A percentile compares a stretch with the other conserved stretches of the same genome.
phyloP scores from a whole-genome alignment of 2,888 invertebrate genomes.

The Sinopyrophorus schimmeli region DNA sequence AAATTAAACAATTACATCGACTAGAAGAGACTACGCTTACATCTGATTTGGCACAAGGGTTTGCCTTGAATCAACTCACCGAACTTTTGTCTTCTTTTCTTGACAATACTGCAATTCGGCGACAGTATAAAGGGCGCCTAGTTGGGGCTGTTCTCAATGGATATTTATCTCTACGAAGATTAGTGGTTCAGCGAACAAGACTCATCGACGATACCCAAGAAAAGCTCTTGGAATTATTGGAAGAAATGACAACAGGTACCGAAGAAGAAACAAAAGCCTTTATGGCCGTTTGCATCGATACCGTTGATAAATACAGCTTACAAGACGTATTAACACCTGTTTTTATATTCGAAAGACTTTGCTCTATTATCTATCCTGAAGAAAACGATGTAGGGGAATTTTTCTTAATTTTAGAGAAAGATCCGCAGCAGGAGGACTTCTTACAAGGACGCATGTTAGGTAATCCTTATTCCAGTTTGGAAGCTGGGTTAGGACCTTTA shows the following conservation, averaged over 20 bases:
- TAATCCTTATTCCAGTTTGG: slow-evolving; percentile 94
- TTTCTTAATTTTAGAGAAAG: slow-evolving; percentile 94
- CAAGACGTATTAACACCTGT: slow-evolving; percentile 96
- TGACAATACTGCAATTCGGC: slow-evolving; percentile 83
- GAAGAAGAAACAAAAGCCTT: slow-evolving; percentile 96
- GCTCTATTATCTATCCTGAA: slow-evolving; percentile 96
- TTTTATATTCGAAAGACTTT: slow-evolving; percentile 95
- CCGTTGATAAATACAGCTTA: slow-evolving; percentile 86
- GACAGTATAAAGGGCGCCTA: slow-evolving; percentile 86
- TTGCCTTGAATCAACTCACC: slow-evolving; percentile 86
- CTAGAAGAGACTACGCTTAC: slow-evolving; percentile 91
- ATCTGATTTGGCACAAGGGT: slow-evolving; percentile 91
- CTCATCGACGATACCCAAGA: slow-evolving; percentile 96
- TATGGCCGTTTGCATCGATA: slow-evolving; percentile 96
- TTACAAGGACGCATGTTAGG: slow-evolving; percentile 96
- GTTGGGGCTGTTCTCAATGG: slow-evolving; percentile 92
- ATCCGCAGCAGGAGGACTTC: slow-evolving; percentile 98
- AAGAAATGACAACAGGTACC: slow-evolving; percentile 94
- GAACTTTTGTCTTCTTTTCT: slow-evolving; percentile 87
- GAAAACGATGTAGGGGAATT: slow-evolving; percentile 97
- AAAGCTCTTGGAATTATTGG: slow-evolving; percentile 86
- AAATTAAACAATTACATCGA: slow-evolving; percentile 85
- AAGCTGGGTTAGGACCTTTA: slow-evolving; percentile 92
- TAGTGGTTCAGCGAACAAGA: slow-evolving; percentile 93
- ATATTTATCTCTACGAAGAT: slow-evolving; percentile 84